Conservation (phyloP, 2,888 invertebrate genomes). For the Caenorhabditis panamensis region DNA sequence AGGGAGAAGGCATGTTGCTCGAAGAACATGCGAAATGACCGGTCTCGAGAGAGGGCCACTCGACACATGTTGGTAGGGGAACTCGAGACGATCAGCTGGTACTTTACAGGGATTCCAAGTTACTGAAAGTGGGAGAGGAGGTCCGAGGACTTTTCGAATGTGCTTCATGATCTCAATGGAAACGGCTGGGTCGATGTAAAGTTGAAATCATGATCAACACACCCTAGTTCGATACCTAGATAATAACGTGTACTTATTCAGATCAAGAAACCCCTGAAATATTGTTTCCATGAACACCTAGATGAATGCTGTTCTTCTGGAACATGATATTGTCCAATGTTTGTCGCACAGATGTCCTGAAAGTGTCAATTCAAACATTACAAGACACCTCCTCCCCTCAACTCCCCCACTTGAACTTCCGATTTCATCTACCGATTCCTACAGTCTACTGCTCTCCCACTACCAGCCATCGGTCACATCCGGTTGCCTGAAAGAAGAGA, state of each 20-base stretch:
- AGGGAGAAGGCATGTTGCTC: constrained; percentile 28
- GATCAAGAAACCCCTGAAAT: no score
- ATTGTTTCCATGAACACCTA: no score
- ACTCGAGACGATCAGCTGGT: neutral
- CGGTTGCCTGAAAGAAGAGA: no score
- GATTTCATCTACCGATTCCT: neutral
- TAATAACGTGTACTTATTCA: no score
- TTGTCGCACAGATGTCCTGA: neutral
- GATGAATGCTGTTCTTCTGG: no score
- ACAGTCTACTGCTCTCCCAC: neutral
- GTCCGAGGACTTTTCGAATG: no score
- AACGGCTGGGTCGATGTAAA: no score
- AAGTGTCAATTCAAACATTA: neutral
- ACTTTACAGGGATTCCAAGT: no score
- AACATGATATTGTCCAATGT: neutral
- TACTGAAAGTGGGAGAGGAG: neutral
- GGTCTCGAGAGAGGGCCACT: constrained; percentile 10
- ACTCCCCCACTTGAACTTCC: neutral
- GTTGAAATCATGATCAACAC: no score
- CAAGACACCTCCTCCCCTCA: no score
- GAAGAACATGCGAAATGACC: constrained; percentile 29
- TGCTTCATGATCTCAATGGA: no score
- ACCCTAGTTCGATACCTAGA: no score
- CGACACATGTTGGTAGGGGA: constrained; percentile 2
- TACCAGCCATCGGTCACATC: neutral